A percentile compares a stretch with the other conserved stretches of the same genome.
These are phyloP conservation scores for Scaptomyza parva DNA, from an alignment of 2,888 invertebrate genomes.

Conservation along the genomic window DNA sequence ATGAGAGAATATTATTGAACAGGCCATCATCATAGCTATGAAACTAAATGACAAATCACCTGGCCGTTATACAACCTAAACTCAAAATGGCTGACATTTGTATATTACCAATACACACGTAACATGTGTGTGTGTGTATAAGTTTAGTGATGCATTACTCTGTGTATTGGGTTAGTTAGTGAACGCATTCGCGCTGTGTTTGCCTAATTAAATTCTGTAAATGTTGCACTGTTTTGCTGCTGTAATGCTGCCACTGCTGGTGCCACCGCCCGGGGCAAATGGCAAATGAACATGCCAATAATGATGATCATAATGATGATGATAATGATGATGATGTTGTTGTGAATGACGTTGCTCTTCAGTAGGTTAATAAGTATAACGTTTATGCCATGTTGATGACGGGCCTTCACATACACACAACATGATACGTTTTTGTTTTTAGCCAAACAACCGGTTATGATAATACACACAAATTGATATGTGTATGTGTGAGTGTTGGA, in stretches of 20 bases:
- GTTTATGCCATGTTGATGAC: neutral
- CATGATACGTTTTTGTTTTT: neutral
- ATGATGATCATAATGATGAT: neutral
- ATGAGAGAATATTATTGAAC: constrained; percentile 44
- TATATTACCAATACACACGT: neutral
- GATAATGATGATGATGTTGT: neutral
- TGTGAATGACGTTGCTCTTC: constrained; percentile 3
- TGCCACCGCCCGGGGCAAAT: too few relatives aligned
- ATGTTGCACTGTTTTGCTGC: constrained; percentile 43
- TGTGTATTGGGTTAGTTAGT: constrained; percentile 26
- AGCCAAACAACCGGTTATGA: neutral
- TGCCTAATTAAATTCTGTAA: constrained; percentile 59
- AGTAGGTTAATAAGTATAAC: constrained; percentile 1
- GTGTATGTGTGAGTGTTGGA: too few relatives aligned
- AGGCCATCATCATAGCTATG: constrained; percentile 50
- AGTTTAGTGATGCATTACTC: constrained; percentile 9
- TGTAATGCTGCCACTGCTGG: constrained; percentile 10
- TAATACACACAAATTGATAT: neutral
- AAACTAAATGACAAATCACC: constrained; percentile 65
- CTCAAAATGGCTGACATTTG: constrained; percentile 50
- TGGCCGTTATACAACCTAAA: constrained; percentile 25
- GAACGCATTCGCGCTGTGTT: constrained; percentile 41
- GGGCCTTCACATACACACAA: too few relatives aligned
- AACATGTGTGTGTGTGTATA: constrained; percentile 12
- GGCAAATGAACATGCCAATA: constrained; percentile 13